Evolutionary conservation across 53 echinoderm and acorn worm genomes (phyloP), one percentile per base, ranked within the genome.

Genomic region (Paelopatides confundens): DNA sequence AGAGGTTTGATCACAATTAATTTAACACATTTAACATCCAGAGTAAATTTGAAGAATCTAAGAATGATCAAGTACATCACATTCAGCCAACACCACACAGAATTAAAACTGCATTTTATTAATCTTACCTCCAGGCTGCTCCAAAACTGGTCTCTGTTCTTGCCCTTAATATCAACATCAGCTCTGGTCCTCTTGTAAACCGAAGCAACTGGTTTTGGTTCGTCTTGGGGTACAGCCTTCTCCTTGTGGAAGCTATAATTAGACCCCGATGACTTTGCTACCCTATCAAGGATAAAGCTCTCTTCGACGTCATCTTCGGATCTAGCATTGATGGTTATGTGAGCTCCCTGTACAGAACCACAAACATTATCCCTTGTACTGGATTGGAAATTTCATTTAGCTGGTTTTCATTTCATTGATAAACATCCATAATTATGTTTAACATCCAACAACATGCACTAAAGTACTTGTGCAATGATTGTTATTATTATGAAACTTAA

Each of bases 191-290:
- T 94, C 88, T 98, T 92, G 54, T 95, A 95, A 43, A 98, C 98
- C 0, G 98, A 95, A n/a, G 86, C 81, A 35, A 98, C 95, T 0
- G 94, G 95, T 15, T 90, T 88, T 23, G 94, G 92, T 29, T 87
- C 71, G 0, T 63, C 90, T 5, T 48, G 49, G 26, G 78, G 68
- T 15, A 58, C 88, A 0, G 98, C 64, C 36, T 86, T 90, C 85
- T 98, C 98, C 74, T 95, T 98, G 82, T 98, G 98, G 87, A 98
- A 93, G 91, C 98, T 92, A 58, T 98, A 98, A 76, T 98, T 98
- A 46, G 98, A 94, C 11, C 98, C 98, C 15, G 98, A 98, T 2
- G 98, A 92, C 29, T 95, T 94, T 48, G 94, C 63, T 2, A 98
- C 98, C 62, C 92, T 94, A 30, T 90, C 86, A 10, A 95, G 83